Percentiles rank a stretch among this genome's conserved stretches.
phyloP scores from a whole-genome alignment of 1,140 invertebrate species.

The Drosophila seguyi region DNA sequence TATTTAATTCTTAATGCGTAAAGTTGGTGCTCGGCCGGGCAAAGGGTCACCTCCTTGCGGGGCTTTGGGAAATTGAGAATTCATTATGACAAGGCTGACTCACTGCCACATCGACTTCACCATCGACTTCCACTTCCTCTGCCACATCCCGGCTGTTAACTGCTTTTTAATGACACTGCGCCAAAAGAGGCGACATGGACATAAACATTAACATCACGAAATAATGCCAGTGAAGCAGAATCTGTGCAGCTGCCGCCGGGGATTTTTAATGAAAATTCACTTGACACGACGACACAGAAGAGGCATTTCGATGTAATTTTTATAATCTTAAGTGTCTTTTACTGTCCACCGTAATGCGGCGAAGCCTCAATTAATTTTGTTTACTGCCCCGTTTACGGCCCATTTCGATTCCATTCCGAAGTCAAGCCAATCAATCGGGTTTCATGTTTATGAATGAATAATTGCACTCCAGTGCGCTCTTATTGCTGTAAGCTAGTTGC shows the following conservation, averaged over 20 bases:
- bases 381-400: slow-evolving; percentile 37
- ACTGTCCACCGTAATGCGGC: slow-evolving; percentile 36
- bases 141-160: slow-evolving; percentile 48
- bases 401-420: slow-evolving; percentile 23
- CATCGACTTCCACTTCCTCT: slow-evolving; percentile 21
- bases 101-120: slow-evolving; percentile 14
- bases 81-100: slow-evolving; percentile 34
- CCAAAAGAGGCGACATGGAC: slow-evolving; percentile 36
- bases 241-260: slow-evolving; percentile 27
- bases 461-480: slow-evolving; percentile 16
- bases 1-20: slow-evolving; percentile 13
- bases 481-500: slow-evolving; percentile 26
- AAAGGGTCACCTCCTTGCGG: background rate
- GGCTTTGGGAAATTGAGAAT: slow-evolving; percentile 21
- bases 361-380: slow-evolving; percentile 61
- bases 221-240: slow-evolving; percentile 47
- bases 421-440: slow-evolving; percentile 14
- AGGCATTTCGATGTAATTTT: slow-evolving; percentile 65
- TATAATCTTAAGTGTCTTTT: slow-evolving; percentile 74
- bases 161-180: slow-evolving; percentile 63
- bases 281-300: slow-evolving; percentile 38
- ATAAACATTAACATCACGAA: slow-evolving; percentile 18
- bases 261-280: slow-evolving; percentile 64
- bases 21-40: background rate
- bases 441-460: slow-evolving; percentile 39